A percentile compares a stretch with the other conserved stretches of the same genome.
Conservation (phyloP, 2,888 invertebrate species). For the Papilio elwesi region DNA sequence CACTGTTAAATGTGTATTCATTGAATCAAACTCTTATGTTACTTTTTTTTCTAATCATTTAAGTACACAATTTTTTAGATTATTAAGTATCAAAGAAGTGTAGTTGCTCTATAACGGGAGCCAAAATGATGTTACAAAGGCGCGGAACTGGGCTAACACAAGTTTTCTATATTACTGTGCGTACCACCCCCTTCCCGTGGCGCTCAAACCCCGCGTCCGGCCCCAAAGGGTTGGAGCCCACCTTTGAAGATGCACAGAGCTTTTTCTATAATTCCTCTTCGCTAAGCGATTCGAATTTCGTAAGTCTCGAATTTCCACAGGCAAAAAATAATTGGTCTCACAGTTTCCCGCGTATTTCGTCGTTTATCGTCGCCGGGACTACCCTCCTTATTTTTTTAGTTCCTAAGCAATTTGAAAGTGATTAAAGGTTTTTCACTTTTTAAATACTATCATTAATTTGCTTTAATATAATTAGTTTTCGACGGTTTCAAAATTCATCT, state of each 20-base stretch:
- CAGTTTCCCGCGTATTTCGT: constrained; percentile 72
- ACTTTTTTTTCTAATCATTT: too few relatives aligned
- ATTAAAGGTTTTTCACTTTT: constrained; percentile 50
- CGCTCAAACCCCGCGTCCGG: constrained; percentile 50
- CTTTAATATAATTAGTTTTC: not conserved
- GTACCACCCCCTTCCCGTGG: constrained; percentile 58
- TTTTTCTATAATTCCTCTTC: constrained; percentile 82
- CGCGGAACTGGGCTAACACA: constrained; percentile 84
- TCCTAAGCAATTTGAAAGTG: constrained; percentile 44
- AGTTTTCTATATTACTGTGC: constrained; percentile 84
- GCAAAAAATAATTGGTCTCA: constrained; percentile 82
- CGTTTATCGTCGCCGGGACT: constrained; percentile 57
- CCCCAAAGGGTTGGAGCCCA: constrained; percentile 76
- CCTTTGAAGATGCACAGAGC: constrained; percentile 83
- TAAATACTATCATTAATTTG: constrained; percentile 47
- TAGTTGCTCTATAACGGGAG: constrained; percentile 62
- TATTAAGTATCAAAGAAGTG: constrained; percentile 53
- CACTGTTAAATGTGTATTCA: too few relatives aligned
- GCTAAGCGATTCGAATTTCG: constrained; percentile 83
- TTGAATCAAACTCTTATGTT: too few relatives aligned
- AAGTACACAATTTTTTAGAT: not conserved
- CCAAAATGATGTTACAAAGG: constrained; percentile 85
- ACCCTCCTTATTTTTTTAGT: constrained; percentile 55
- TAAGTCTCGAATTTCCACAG: constrained; percentile 80
- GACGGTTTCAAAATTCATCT: too few relatives aligned